Conservation (phyloP, 2,113 vertebrate species). For the Anthoscopus minutus region DNA sequence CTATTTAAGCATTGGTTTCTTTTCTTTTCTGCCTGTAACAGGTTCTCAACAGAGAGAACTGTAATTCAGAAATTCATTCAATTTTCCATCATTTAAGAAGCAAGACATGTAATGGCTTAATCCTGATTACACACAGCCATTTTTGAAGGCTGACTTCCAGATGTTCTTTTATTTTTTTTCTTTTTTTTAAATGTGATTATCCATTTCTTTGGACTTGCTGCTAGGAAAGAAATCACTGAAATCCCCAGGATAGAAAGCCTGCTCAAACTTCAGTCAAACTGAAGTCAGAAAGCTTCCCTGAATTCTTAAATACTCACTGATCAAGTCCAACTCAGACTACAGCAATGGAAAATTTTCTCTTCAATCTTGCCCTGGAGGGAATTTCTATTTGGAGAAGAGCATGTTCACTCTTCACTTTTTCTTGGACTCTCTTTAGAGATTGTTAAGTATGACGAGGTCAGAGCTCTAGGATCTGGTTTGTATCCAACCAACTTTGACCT, state of each 20-base stretch:
- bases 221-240: background rate
- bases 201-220: background rate
- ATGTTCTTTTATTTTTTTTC: background rate
- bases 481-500: background rate
- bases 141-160: constrained; percentile 33
- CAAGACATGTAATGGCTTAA: constrained; percentile 38
- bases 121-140: constrained; percentile 14
- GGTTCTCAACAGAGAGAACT: background rate
- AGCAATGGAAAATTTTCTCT: constrained; percentile 29
- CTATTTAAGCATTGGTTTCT: background rate
- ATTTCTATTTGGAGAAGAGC: background rate
- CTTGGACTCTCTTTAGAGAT: constrained; percentile 10
- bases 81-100: constrained; percentile 43
- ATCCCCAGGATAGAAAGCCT: background rate
- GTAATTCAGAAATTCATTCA: constrained; percentile 25
- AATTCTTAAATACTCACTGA: background rate
- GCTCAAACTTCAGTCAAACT: background rate
- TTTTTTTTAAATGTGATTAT: background rate
- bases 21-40: background rate
- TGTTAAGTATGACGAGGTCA: background rate
- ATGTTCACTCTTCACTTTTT: background rate
- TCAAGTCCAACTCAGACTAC: background rate
- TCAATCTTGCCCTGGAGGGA: background rate
- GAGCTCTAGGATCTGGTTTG: constrained; percentile 13
- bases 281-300: background rate